Evolutionary conservation across 2,113 vertebrate genomes (phyloP), one percentile per base, ranked within the genome.

Genomic region (Pogona vitticeps): DNA sequence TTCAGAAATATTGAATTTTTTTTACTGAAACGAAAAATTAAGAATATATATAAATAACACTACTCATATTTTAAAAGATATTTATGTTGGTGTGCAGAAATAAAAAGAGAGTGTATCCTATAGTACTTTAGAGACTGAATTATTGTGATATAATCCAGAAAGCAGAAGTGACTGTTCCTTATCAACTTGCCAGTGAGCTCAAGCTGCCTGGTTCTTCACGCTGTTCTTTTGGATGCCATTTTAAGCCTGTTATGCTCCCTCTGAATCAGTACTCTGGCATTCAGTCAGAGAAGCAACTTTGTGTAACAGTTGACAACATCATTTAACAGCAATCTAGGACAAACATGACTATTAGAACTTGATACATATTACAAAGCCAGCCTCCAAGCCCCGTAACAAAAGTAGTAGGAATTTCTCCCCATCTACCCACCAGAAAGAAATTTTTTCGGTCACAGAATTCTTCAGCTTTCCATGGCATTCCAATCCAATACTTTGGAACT

Each of bases 201-300:
- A 67, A n/a, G 7, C 33, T 59, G 42, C 20, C 77, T 85, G 36
- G 46, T 52, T 78, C n/a, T 76, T 85, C 38, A 31, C 21, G 26
- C 38, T 82, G 70, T 63, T 38, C 78, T 72, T 76, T 63, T 82
- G 52, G 63, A n/a, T 86, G 83, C 77, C 36, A 86, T 85, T 86
- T 90, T 88, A 88, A 76, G 36, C 33, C 63, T 46, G 46, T 63
- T 85, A 52, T 75, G 82, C 21, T 33, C 33, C 42, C 85, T 81
- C 67, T 36, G 80, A 9, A 2, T 3, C 10, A 36, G 21, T 23
- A 52, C 84, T 56, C 10, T 38, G 7, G 23, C 79, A 1, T 4
- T 61, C 52, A 23, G 9, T 15, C 75, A 76, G 28, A 72, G 73
- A 59, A n/a, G 71, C 2, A 68, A 42, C 52, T 73, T 67, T 61